These are phyloP conservation scores for Oreocharis arfaki DNA, from an alignment of 2,113 vertebrate species.

Conservation along the genomic window DNA sequence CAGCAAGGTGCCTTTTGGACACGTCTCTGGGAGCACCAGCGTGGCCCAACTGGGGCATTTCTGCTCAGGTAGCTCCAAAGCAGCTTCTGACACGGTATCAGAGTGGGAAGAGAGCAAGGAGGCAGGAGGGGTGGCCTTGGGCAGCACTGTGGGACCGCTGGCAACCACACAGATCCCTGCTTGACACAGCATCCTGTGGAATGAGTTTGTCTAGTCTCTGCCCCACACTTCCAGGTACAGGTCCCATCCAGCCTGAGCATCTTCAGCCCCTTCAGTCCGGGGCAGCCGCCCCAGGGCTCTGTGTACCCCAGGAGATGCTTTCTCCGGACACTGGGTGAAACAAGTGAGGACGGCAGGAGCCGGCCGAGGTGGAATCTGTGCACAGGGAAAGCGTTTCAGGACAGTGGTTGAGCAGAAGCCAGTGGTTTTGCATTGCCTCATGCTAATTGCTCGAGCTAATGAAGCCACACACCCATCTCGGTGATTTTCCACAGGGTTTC, in stretches of 20 bases:
- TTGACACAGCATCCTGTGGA: not conserved
- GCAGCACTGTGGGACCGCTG: accelerated
- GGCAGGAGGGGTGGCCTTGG: not conserved
- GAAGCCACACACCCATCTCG: not conserved
- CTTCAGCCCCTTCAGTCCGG: not conserved
- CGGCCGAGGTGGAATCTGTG: not conserved
- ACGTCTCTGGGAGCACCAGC: not conserved
- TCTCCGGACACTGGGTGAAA: not conserved
- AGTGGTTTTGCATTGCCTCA: not conserved
- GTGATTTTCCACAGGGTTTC: not conserved
- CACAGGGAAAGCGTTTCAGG: not conserved
- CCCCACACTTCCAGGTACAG: accelerated
- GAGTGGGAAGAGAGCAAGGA: not conserved
- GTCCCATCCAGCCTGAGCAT: not conserved
- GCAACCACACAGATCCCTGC: not conserved
- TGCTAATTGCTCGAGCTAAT: not conserved
- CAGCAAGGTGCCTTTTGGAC: not conserved
- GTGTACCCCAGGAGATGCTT: not conserved
- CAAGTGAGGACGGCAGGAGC: not conserved
- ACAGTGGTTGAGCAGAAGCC: not conserved
- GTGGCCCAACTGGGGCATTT: accelerated
- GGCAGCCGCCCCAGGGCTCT: not conserved
- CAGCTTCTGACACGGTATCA: accelerated
- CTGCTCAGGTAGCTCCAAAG: not conserved
- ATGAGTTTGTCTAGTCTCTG: not conserved